Conservation (phyloP, 2,797 vertebrate species). For the Muscicapa comitata region DNA sequence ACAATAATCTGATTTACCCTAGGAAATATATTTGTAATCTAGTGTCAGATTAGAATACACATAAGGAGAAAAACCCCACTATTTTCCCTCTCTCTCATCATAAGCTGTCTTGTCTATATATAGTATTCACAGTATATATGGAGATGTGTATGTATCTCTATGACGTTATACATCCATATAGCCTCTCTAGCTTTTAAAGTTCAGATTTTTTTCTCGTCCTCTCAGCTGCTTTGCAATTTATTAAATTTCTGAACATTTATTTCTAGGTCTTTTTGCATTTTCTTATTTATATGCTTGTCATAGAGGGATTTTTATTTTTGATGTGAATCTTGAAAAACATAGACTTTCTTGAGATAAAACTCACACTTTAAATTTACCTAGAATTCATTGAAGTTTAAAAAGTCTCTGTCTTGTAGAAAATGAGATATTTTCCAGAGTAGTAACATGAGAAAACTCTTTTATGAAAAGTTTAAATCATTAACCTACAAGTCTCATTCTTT, state of each 20-base stretch:
- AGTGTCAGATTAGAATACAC: neutral
- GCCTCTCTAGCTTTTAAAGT: neutral
- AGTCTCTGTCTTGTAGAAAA: neutral
- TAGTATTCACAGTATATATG: neutral
- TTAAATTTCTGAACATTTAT: neutral
- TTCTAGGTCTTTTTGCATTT: neutral
- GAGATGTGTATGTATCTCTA: neutral
- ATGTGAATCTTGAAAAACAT: neutral
- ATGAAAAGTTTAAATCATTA: neutral
- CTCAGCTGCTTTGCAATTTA: neutral
- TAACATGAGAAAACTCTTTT: neutral
- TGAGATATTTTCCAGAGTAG: neutral
- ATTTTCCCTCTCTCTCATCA: neutral
- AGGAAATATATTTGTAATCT: neutral
- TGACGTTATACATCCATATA: neutral
- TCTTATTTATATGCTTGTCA: neutral
- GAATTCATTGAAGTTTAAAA: neutral
- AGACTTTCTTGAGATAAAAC: neutral
- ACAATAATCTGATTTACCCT: neutral
- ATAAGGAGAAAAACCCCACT: fast-evolving
- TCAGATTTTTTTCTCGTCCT: neutral
- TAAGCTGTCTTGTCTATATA: neutral
- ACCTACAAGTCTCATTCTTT: neutral
- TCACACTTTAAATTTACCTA: neutral
- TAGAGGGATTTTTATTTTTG: neutral